phyloP scores from a whole-genome alignment of 2,113 vertebrate species.

The Archilochus colubris region DNA sequence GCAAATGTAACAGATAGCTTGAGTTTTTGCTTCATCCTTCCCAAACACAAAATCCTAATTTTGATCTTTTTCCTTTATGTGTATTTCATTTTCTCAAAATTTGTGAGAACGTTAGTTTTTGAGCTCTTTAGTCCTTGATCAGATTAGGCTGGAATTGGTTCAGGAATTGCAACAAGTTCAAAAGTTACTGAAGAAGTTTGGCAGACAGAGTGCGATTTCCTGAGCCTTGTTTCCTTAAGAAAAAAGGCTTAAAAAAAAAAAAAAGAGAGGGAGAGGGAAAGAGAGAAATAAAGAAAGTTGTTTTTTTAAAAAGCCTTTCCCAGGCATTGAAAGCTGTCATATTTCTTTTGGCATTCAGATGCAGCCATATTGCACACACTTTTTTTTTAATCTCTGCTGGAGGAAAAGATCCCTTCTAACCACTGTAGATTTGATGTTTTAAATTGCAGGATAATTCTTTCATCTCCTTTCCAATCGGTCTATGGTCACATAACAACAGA shows the following conservation, averaged over 20 bases:
- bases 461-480: not conserved
- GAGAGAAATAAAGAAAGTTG: not conserved
- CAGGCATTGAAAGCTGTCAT: conserved; percentile 3
- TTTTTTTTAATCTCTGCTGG: not conserved
- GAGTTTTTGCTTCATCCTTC: conserved; percentile 6
- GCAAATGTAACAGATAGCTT: not conserved
- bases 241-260: not conserved
- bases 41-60: not conserved
- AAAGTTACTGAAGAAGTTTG: conserved; percentile 9
- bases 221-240: not conserved
- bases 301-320: not conserved
- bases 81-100: not conserved
- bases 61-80: not conserved
- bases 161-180: not conserved
- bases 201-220: not conserved
- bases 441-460: conserved; percentile 37
- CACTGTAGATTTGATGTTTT: conserved; percentile 31
- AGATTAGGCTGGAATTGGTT: not conserved
- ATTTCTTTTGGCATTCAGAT: conserved; percentile 51
- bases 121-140: not conserved
- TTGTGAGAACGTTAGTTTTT: not conserved
- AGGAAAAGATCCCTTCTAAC: conserved; percentile 21
- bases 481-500: not conserved
- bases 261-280: not conserved
- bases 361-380: conserved; percentile 15